phyloP scores from a whole-genome alignment of 2,888 invertebrate species.

The Drosophila subquinaria region DNA sequence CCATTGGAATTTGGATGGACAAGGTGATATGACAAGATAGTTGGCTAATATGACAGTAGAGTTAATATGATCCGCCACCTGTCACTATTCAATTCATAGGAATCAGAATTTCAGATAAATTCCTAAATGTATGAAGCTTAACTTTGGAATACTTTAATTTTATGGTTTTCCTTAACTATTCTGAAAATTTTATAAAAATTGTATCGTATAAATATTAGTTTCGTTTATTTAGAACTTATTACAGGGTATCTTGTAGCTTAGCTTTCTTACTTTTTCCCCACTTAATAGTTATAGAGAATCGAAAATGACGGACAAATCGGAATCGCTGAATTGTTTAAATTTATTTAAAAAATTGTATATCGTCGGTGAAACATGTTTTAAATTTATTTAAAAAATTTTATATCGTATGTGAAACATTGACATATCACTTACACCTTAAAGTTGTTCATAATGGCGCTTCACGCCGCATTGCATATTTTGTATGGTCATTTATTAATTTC shows the following conservation, averaged over 20 bases:
- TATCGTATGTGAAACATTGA: slow-evolving; percentile 40
- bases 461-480: slow-evolving; percentile 45
- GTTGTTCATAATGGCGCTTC: slow-evolving; percentile 69
- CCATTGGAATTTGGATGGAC: background rate
- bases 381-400: slow-evolving; percentile 10
- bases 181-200: background rate
- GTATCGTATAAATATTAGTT: background rate
- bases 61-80: no score
- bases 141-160: background rate
- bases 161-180: background rate
- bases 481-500: slow-evolving; percentile 74
- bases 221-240: background rate
- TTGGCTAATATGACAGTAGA: background rate
- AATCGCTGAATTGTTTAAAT: slow-evolving; percentile 44
- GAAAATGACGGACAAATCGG: background rate
- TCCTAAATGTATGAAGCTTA: background rate
- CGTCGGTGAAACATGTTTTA: background rate
- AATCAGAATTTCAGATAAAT: no score
- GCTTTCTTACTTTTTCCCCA: no score
- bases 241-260: background rate
- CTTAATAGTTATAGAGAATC: background rate
- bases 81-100: background rate
- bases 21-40: background rate
- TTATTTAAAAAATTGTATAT: slow-evolving; percentile 5
- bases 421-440: slow-evolving; percentile 72